phyloP scores from a whole-genome alignment of 2,113 vertebrate genomes.

The Nyctibius bracteatus region DNA sequence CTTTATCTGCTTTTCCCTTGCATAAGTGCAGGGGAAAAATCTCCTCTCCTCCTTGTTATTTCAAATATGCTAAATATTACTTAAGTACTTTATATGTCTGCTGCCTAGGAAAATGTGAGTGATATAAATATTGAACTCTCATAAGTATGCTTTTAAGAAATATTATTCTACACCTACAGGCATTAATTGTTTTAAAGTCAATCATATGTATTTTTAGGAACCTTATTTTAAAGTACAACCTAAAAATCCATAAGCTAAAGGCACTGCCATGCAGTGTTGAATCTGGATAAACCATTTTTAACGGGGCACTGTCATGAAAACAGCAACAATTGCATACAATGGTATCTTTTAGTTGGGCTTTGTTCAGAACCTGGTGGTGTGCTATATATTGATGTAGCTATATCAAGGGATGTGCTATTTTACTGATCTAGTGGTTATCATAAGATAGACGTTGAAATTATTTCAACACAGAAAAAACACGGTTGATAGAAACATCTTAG shows the following conservation, averaged over 20 bases:
- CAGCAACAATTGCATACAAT: not conserved
- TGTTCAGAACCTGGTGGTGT: not conserved
- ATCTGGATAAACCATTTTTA: not conserved
- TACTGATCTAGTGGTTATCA: slow-evolving; percentile 12
- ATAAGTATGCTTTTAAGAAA: not conserved
- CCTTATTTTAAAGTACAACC: not conserved
- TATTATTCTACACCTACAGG: not conserved
- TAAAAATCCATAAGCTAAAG: not conserved
- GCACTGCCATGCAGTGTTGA: not conserved
- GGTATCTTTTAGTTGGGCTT: not conserved
- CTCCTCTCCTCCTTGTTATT: not conserved
- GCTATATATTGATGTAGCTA: not conserved
- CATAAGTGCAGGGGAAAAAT: not conserved
- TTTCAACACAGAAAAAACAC: not conserved
- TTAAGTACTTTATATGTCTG: not conserved
- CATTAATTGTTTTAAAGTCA: not conserved
- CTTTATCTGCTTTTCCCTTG: not conserved
- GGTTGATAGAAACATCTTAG: not conserved
- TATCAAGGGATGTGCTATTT: not conserved
- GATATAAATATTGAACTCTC: not conserved
- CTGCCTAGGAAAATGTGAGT: not conserved
- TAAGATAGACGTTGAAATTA: not conserved
- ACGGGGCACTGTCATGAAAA: not conserved
- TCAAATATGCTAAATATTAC: not conserved
- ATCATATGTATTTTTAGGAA: not conserved